These are phyloP conservation scores for Oligia latruncula DNA, from an alignment of 2,888 invertebrate species.

Conservation along the genomic window DNA sequence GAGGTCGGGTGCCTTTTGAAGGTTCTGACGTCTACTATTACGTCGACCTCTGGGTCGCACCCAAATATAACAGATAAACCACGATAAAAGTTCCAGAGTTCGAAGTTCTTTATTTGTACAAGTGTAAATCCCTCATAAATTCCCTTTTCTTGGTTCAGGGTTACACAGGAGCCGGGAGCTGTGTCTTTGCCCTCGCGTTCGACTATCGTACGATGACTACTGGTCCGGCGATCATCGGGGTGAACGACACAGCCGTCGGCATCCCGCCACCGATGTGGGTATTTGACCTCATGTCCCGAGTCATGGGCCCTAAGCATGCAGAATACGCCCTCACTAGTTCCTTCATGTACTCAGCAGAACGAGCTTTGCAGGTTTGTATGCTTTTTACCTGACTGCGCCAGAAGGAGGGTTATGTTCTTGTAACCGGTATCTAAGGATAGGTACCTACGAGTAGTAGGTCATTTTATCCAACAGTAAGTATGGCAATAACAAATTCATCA, in stretches of 20 bases:
- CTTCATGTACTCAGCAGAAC: slow-evolving; percentile 91
- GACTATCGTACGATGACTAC: slow-evolving; percentile 92
- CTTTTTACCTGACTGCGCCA: too few species aligned
- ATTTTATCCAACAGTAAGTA: background rate
- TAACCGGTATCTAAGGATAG: background rate
- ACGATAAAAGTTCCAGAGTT: background rate
- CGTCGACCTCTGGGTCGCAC: background rate
- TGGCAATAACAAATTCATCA: background rate
- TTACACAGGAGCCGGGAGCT: slow-evolving; percentile 89
- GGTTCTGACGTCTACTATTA: too few species aligned
- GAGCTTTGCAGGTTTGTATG: slow-evolving; percentile 89
- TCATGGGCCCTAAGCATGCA: slow-evolving; percentile 90
- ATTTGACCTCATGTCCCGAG: slow-evolving; percentile 85
- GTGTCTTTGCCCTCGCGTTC: slow-evolving; percentile 90
- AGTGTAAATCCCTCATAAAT: background rate
- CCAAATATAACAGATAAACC: background rate
- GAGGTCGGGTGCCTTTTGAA: too few species aligned
- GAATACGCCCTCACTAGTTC: slow-evolving; percentile 93
- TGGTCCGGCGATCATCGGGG: slow-evolving; percentile 90
- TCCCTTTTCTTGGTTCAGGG: slow-evolving; percentile 74
- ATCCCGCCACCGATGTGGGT: slow-evolving; percentile 92
- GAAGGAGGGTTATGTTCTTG: background rate
- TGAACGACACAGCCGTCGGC: slow-evolving; percentile 94
- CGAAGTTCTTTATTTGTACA: background rate
- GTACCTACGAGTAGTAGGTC: too few species aligned